Percentiles rank a stretch among this genome's conserved stretches.
These are phyloP conservation scores for Kradibia gibbosae DNA, from an alignment of 1,140 invertebrate species.

Conservation along the genomic window DNA sequence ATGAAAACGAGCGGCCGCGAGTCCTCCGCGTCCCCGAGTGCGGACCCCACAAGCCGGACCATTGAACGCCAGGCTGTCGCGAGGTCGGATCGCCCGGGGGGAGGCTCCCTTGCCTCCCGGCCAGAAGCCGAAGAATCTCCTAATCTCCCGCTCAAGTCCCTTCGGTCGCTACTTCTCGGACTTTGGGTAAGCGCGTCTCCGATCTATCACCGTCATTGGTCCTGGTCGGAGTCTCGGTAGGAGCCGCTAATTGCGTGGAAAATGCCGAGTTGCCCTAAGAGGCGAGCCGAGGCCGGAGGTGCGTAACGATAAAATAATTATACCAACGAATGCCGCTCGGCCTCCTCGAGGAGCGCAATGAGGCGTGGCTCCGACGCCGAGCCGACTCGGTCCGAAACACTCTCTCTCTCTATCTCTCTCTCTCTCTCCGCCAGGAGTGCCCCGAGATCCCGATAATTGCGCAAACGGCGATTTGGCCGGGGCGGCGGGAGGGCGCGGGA, in stretches of 20 bases:
- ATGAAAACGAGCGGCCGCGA: too few species aligned
- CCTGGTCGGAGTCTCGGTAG: neutral
- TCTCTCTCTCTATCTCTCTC: neutral
- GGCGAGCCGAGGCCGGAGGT: neutral
- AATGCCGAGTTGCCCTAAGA: neutral
- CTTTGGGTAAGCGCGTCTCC: neutral
- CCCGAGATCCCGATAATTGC: neutral
- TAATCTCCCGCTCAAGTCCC: neutral
- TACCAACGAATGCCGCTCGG: neutral
- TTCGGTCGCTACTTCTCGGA: neutral
- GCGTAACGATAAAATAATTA: conserved; percentile 26
- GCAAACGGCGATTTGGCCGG: neutral
- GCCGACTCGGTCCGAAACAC: neutral
- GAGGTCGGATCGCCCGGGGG: neutral
- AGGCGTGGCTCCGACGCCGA: neutral
- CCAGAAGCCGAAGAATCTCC: neutral
- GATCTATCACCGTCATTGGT: neutral
- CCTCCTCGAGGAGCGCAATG: neutral
- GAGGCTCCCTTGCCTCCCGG: too few species aligned
- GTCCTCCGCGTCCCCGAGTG: too few species aligned
- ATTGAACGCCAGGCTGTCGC: too few species aligned
- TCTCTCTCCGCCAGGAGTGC: too few species aligned
- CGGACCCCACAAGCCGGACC: too few species aligned
- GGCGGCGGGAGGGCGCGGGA: neutral
- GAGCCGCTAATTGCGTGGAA: conserved; percentile 1